Evolutionary conservation across 2,888 invertebrate species (phyloP), one percentile per base, ranked within the genome.

Genomic region (Hemithea aestivaria): DNA sequence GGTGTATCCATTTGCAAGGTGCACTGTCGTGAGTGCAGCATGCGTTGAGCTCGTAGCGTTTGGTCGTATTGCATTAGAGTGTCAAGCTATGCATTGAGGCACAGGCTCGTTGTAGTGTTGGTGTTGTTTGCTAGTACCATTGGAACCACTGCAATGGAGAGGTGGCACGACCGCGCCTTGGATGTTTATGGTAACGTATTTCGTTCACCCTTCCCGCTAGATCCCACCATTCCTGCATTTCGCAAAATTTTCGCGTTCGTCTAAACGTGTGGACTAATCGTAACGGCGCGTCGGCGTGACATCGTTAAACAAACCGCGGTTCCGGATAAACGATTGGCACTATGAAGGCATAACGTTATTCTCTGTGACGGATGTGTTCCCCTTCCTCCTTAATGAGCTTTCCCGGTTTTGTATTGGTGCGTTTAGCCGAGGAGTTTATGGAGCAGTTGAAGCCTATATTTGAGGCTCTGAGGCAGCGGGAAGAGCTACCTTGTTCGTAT

Each of bases 371-470:
- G 71, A 60, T 62, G 52, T 66, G 50, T 57, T 62, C 59, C 60
- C 60, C 66, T 67, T 62, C 62, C 56, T 67, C 72, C 74, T 67
- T 81, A 85, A 77, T 78, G 61, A 73, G 76, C 67, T 67, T 37
- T 73, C 77, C 76, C 76, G 80, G 71, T 80, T 85, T 82, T 82
- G 68, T 75, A 83, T 84, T 84, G 68, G 67, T 79, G 62, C 81
- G 75, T 85, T 73, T 90, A 96, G 96, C 96, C 88, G 95, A 96
- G 90, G 96, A 96, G 91, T 95, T 96, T 90, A 91, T 96, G 93
- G 94, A 92, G 90, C 95, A 96, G 90, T 91, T 96, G 92, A 95
- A 93, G 94, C 96, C 96, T 76, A 96, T 96, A 89, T 96, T 96
- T 91, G 96, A 96, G 90, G 94, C 94, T 88, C 91, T 96, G 80